Base-by-base conservation (phyloP, 2,113 vertebrate species). In the Sturnira hondurensis region DNA sequence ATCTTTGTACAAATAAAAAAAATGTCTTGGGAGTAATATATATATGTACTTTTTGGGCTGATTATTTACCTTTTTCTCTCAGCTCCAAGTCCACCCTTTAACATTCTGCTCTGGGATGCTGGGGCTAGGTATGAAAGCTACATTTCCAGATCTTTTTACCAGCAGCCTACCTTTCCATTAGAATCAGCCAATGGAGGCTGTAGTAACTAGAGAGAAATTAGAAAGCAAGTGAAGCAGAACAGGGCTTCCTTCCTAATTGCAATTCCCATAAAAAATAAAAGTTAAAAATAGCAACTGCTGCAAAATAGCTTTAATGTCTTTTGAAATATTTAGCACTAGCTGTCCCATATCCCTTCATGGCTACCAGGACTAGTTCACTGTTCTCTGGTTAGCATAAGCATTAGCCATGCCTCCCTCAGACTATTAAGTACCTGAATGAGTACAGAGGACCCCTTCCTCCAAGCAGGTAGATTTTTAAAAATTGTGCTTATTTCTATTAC, bases 11-110 rank as follows among this genome's bases (percentile, higher is more conserved):
- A 91, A 93, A 93, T 76, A 47, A 93, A 11, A 11, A 17, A 90
- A 95, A 85, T 73, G 22, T 36, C 36, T 61, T 89, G 86, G 92
- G 52, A 61, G 65, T 91, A 77, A 89, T 54, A 82, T 17, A 82
- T 17, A 68, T 89, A 63, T 89, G 67, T 85, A 45, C 54, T 63
- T 67, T 95, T 70, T 71, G 54, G 70, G 43, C 19, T 82, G 17
- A 73, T 74, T 65, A 61, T 92, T 88, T 88, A 77, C 58, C 12
- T 94, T 94, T 89, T 93, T 52, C 16, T 91, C 33, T 85, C 33
- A 68, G 33, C 50, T 67, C 36, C 73, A 86, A 91, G n/a, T 9
- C 31, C 19, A 86, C 19, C 14, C 7, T 77, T 71, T 86, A 50
- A 70, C 45, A 67, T 33, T 94, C 16, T 93, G 26, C 61, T 86